Percentiles rank a stretch among this genome's conserved stretches.
phyloP scores from a whole-genome alignment of 1,140 invertebrate genomes.

The Drosophila malerkotliana region DNA sequence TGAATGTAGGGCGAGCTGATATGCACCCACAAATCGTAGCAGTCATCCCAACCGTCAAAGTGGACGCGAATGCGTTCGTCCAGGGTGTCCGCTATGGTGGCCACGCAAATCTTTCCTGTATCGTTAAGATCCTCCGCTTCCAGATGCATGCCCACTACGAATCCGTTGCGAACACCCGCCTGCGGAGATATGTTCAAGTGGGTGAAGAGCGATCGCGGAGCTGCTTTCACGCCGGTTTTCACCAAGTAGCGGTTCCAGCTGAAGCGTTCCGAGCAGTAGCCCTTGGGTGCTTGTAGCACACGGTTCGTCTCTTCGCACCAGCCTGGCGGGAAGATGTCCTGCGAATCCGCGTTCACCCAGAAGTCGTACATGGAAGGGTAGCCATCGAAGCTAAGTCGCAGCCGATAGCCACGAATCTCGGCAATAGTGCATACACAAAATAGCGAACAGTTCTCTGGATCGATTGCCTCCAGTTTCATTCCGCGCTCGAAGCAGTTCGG shows the following conservation, averaged over 20 bases:
- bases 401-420: conserved; percentile 92
- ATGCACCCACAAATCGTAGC: conserved; percentile 97
- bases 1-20: conserved; percentile 95
- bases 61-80: conserved; percentile 94
- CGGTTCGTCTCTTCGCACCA: conserved; percentile 95
- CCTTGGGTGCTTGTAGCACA: conserved; percentile 90
- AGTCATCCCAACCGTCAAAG: conserved; percentile 97
- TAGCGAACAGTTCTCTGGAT: conserved; percentile 94
- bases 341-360: conserved; percentile 96
- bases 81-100: conserved; percentile 93
- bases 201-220: conserved; percentile 91
- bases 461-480: conserved; percentile 97
- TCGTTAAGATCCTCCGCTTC: conserved; percentile 98
- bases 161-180: conserved; percentile 46
- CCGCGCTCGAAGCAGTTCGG: conserved; percentile 92
- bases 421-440: conserved; percentile 95
- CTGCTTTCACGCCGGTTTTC: conserved; percentile 90
- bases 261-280: conserved; percentile 88
- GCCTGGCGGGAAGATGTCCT: conserved; percentile 96
- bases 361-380: conserved; percentile 96
- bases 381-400: conserved; percentile 96
- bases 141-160: conserved; percentile 93
- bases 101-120: conserved; percentile 93
- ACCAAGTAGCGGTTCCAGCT: conserved; percentile 94
- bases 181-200: conserved; percentile 82